Evolutionary conservation across 2,888 invertebrate species (phyloP).

Genomic region (Rhimphoctona megacephalus): DNA sequence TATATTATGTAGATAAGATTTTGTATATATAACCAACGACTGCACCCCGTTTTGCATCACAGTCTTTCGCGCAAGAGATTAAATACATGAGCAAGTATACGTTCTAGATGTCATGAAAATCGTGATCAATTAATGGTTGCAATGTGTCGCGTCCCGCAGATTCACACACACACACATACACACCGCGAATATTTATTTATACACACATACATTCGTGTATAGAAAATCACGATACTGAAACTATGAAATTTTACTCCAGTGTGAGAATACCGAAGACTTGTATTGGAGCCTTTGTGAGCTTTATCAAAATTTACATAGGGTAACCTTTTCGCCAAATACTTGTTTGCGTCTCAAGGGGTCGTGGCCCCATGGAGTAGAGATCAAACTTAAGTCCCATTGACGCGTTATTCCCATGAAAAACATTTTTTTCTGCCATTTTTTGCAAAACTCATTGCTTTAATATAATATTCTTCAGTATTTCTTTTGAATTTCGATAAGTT

Average conservation of each 20-base stretch:
- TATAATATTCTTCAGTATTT: neutral
- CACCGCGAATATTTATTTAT: slow-evolving; percentile 22
- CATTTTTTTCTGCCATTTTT: neutral
- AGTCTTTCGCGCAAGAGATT: slow-evolving; percentile 24
- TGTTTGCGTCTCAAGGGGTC: slow-evolving; percentile 1
- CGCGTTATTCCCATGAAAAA: slow-evolving; percentile 5
- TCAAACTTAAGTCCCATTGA: slow-evolving; percentile 14
- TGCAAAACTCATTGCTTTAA: neutral
- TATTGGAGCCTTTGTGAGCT: slow-evolving; percentile 18
- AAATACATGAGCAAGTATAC: slow-evolving; percentile 26
- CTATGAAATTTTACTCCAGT: slow-evolving; percentile 29
- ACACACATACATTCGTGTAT: slow-evolving; percentile 30
- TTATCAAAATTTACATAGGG: slow-evolving; percentile 33
- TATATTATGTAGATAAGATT: slow-evolving; percentile 2
- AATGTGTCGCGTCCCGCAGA: slow-evolving; percentile 19
- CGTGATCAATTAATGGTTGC: slow-evolving; percentile 51
- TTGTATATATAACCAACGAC: slow-evolving; percentile 24
- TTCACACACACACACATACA: slow-evolving; percentile 12
- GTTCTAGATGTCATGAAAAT: slow-evolving; percentile 46
- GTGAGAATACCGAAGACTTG: slow-evolving; percentile 24
- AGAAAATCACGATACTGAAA: slow-evolving; percentile 11
- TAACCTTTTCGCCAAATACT: slow-evolving; percentile 36
- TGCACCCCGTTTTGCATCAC: slow-evolving; percentile 28
- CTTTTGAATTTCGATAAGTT: neutral
- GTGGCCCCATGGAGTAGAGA: neutral